Percentiles rank a stretch among this genome's conserved stretches.
Evolutionary conservation across 2,797 vertebrate genomes (phyloP).

Genomic region (Sylvilagus floridanus): DNA sequence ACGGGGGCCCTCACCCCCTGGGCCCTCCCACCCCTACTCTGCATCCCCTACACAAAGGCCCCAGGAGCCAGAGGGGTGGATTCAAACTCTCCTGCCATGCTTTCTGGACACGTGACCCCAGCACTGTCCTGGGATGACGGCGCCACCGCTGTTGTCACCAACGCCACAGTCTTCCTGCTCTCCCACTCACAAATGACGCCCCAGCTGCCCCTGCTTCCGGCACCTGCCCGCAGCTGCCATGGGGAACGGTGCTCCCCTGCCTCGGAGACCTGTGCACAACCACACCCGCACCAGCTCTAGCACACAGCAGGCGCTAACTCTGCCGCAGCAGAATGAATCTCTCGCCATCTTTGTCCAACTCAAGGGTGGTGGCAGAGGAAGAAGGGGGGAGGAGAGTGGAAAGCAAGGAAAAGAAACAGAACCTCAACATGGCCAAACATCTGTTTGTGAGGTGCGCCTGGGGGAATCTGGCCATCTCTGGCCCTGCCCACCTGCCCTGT

Average conservation of each 20-base stretch:
- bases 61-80: rapidly evolving
- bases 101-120: not conserved
- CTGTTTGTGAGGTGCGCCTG: no score
- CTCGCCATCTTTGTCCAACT: not conserved
- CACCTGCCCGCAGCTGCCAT: rapidly evolving
- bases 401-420: not conserved
- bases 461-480: rapidly evolving
- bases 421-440: rapidly evolving
- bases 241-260: no score
- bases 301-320: not conserved
- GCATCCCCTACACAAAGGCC: not conserved
- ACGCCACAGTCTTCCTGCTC: rapidly evolving
- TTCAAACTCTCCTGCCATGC: not conserved
- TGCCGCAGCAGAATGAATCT: rapidly evolving
- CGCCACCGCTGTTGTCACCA: no score
- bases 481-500: rapidly evolving
- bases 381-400: not conserved
- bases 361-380: not conserved
- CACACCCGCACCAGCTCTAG: not conserved
- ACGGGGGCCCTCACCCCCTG: rapidly evolving
- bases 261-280: rapidly evolving
- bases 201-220: rapidly evolving
- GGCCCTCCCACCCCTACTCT: not conserved
- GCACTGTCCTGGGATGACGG: no score
- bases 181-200: rapidly evolving